A percentile compares a stretch with the other conserved stretches of the same genome.
phyloP scores from a whole-genome alignment of 2,113 vertebrate genomes.

The Chamaea fasciata region DNA sequence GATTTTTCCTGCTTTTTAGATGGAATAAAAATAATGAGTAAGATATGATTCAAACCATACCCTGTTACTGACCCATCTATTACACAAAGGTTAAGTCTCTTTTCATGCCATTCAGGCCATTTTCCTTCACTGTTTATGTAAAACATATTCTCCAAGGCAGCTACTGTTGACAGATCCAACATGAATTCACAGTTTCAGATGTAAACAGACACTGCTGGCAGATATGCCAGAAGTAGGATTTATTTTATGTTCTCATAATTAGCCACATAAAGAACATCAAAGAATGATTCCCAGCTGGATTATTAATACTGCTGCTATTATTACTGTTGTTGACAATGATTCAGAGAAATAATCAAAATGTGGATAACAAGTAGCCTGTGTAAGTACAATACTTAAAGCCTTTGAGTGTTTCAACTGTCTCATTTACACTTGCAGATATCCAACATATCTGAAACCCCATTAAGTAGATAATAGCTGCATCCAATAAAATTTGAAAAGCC shows the following conservation, averaged over 20 bases:
- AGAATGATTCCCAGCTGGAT: neutral
- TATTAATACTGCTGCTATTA: neutral
- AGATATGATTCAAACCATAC: neutral
- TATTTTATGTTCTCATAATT: neutral
- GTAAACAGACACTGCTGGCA: slow-evolving; percentile 3
- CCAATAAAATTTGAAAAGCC: neutral
- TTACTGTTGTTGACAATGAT: neutral
- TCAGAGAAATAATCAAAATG: neutral
- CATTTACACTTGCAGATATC: neutral
- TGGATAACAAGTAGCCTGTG: neutral
- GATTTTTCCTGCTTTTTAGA: neutral
- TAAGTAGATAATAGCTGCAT: neutral
- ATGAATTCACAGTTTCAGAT: neutral
- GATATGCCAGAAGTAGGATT: neutral
- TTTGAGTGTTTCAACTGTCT: neutral
- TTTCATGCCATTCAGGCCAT: neutral
- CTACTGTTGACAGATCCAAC: neutral
- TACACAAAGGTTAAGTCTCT: neutral
- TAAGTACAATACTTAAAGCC: neutral
- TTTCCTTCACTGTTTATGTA: neutral
- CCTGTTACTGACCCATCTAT: neutral
- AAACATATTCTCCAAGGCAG: neutral
- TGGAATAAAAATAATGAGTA: neutral
- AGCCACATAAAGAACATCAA: neutral
- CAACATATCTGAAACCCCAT: neutral